Evolutionary conservation across 35 echinoderm and acorn worm genomes (phyloP).

Genomic region (Eucidaris tribuloides): DNA sequence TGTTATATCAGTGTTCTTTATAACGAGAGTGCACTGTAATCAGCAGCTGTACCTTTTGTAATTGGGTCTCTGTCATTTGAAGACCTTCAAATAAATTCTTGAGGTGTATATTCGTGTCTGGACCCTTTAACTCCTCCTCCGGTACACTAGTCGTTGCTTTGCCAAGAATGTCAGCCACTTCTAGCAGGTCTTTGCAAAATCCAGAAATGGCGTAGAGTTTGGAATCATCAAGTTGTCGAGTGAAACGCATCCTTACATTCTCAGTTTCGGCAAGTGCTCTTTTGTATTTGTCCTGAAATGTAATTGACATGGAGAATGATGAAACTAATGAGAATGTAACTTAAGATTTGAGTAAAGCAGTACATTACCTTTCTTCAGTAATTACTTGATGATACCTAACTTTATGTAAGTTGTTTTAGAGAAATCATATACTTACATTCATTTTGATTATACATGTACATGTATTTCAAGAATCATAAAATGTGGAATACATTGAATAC

Average conservation of each 20-base stretch:
- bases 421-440: too few species aligned
- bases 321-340: too few species aligned
- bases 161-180: constrained; percentile 78
- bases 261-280: constrained; percentile 89
- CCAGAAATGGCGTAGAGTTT: constrained; percentile 81
- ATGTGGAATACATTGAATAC: too few species aligned
- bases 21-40: too few species aligned
- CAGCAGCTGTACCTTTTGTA: constrained; percentile 91
- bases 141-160: constrained; percentile 90
- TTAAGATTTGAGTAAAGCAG: too few species aligned
- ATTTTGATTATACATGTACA: too few species aligned
- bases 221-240: constrained; percentile 77
- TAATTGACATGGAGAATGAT: too few species aligned
- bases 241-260: constrained; percentile 76
- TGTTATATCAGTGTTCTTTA: too few species aligned
- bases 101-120: constrained; percentile 58
- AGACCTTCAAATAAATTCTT: constrained; percentile 82
- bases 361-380: too few species aligned
- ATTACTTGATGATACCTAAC: too few species aligned
- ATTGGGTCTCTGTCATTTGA: constrained; percentile 84
- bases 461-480: too few species aligned
- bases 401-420: too few species aligned
- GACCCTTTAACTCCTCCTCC: constrained; percentile 46
- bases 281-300: constrained; percentile 92
- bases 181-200: constrained; percentile 94